phyloP scores from a whole-genome alignment of 2,113 vertebrate species.

The Engystomops pustulosus region DNA sequence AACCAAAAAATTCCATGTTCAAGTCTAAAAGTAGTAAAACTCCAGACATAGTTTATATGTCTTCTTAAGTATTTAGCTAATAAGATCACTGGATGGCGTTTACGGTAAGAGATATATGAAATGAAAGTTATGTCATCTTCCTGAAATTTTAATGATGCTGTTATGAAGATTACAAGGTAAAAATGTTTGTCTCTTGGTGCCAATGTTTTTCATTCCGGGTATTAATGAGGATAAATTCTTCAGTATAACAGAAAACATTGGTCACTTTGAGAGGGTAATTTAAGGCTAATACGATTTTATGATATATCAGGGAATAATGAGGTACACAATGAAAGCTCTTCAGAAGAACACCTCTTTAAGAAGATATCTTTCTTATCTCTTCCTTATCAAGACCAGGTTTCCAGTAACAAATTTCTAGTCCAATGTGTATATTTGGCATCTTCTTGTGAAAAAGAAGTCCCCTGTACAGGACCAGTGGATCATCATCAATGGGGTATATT shows the following conservation, averaged over 20 bases:
- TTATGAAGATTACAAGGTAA: conserved; percentile 23
- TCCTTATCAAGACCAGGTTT: not conserved
- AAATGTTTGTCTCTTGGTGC: conserved; percentile 3
- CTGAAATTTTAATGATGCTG: conserved; percentile 26
- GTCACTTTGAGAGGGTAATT: not conserved
- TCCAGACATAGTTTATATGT: not conserved
- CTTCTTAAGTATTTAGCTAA: not conserved
- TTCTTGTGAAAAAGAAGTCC: not conserved
- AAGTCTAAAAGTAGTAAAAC: not conserved
- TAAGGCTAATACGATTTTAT: not conserved
- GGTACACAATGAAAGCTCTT: not conserved
- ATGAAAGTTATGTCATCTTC: not conserved
- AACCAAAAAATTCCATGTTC: not conserved
- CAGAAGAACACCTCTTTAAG: not conserved
- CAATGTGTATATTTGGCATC: not conserved
- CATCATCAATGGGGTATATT: too few relatives aligned
- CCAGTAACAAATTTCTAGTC: not conserved
- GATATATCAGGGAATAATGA: not conserved
- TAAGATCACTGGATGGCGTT: not conserved
- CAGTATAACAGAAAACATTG: not conserved
- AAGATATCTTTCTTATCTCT: too few relatives aligned
- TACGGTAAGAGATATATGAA: conserved; percentile 7
- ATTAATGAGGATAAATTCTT: not conserved
- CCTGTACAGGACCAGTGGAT: too few relatives aligned
- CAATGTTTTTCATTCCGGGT: not conserved